Percentiles rank a stretch among this genome's conserved stretches.
Evolutionary conservation across 2,797 vertebrate genomes (phyloP).

Genomic region (Rachycentron canadum): DNA sequence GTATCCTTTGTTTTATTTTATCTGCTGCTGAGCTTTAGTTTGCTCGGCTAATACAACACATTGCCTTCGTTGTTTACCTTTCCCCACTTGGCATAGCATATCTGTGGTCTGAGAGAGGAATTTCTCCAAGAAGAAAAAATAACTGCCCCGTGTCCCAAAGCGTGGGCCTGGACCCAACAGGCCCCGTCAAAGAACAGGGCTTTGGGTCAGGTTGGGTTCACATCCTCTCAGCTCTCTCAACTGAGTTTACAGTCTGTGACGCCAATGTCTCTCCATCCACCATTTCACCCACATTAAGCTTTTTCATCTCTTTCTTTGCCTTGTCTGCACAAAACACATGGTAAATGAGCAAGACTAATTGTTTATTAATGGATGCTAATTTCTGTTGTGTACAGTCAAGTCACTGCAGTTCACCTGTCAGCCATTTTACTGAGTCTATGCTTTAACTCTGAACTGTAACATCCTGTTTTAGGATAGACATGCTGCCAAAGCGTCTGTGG

Average conservation of each 20-base stretch:
- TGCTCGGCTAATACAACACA: not conserved
- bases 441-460: not conserved
- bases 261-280: conserved; percentile 1
- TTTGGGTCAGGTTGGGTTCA: not conserved
- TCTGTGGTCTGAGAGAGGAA: not conserved
- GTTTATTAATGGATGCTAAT: conserved; percentile 21
- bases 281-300: conserved; percentile 21
- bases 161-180: no score
- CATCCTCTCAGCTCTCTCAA: not conserved
- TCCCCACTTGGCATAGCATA: conserved; percentile 12
- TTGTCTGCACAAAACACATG: conserved; percentile 7
- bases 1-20: not conserved
- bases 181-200: not conserved
- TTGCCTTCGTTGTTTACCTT: conserved; percentile 4
- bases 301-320: conserved; percentile 5
- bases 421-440: not conserved
- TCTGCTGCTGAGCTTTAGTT: not conserved
- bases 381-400: not conserved
- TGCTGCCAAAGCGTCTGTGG: not conserved
- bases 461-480: not conserved
- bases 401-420: conserved; percentile 6
- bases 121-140: not conserved
- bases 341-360: conserved; percentile 32
- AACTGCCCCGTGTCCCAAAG: no score
- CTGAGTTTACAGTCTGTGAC: not conserved